Conservation (phyloP, 2,113 vertebrate species). For the Chunga burmeisteri region DNA sequence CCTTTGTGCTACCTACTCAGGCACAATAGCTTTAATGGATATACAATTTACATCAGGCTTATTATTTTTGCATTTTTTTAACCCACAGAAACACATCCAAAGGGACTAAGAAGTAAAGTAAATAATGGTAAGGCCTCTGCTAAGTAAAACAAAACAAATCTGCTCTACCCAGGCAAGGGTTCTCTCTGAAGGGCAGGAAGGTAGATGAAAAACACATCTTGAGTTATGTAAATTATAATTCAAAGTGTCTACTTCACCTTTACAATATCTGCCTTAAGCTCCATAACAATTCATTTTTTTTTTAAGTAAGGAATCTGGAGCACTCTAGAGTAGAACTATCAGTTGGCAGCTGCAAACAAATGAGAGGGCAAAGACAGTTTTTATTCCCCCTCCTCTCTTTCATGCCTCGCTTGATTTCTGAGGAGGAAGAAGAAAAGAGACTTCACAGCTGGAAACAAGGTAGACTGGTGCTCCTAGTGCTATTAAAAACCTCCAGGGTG, state of each 20-base stretch:
- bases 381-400: neutral
- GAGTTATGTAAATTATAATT: neutral
- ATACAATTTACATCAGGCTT: neutral
- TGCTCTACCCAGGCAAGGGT: neutral
- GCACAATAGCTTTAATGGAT: neutral
- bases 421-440: neutral
- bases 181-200: neutral
- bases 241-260: neutral
- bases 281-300: neutral
- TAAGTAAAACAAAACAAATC: neutral
- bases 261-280: neutral
- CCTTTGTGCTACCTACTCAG: slow-evolving; percentile 36
- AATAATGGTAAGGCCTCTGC: neutral
- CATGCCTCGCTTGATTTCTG: neutral
- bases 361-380: neutral
- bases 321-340: neutral
- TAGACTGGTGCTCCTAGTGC: neutral
- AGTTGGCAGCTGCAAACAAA: neutral
- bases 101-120: neutral
- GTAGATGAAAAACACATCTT: neutral
- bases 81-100: neutral
- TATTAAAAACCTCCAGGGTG: neutral
- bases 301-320: neutral
- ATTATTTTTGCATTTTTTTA: neutral
- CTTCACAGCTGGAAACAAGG: neutral